Evolutionary conservation across 2,113 vertebrate genomes (phyloP).

Genomic region (Kobus ellipsiprymnus): DNA sequence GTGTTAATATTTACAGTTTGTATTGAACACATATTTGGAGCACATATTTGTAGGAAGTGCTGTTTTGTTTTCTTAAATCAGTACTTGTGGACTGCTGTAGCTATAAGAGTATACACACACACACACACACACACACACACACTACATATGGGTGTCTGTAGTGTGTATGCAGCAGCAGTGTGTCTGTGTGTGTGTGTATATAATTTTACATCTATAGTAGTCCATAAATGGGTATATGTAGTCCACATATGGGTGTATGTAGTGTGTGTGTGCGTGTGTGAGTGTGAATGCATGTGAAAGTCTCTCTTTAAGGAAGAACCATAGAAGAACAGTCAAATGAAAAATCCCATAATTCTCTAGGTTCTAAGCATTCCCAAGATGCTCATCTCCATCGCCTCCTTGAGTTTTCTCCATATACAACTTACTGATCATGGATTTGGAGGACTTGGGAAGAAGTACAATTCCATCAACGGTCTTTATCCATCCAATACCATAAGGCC

Average conservation of each 20-base stretch:
- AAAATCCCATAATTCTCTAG: background rate
- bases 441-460: background rate
- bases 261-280: background rate
- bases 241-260: background rate
- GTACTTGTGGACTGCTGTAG: background rate
- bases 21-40: constrained; percentile 6
- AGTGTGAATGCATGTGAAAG: background rate
- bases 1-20: constrained; percentile 57
- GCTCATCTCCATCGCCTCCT: background rate
- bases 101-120: background rate
- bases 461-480: background rate
- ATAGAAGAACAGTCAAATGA: background rate
- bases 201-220: background rate
- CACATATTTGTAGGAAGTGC: background rate
- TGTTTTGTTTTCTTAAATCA: constrained; percentile 18
- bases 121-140: background rate
- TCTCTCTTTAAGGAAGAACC: background rate
- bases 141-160: background rate
- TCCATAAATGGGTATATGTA: background rate
- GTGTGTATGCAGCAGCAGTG: background rate
- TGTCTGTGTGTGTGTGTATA: background rate
- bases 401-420: background rate
- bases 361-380: background rate
- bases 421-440: background rate
- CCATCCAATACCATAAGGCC: background rate